Evolutionary conservation across 2,888 invertebrate species (phyloP).

Genomic region (Drosophila helvetica): DNA sequence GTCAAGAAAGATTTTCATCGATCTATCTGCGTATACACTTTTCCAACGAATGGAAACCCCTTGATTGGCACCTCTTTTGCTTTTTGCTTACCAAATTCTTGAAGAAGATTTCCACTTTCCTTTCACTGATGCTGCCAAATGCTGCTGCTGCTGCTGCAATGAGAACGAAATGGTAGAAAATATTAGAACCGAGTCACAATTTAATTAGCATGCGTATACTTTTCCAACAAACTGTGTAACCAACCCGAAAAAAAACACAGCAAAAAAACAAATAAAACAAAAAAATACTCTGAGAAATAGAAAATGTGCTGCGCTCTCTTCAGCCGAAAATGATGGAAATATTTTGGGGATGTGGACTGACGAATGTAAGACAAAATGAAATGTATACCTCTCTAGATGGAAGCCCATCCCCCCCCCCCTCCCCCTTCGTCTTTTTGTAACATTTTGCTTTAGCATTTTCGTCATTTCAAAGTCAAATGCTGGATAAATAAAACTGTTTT

Average conservation of each 20-base stretch:
- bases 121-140: background rate
- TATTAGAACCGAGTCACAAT: constrained; percentile 40
- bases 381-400: constrained; percentile 17
- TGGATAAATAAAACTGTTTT: constrained; percentile 49
- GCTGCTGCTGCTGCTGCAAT: background rate
- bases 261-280: background rate
- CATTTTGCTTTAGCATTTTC: constrained; percentile 41
- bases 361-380: constrained; percentile 39
- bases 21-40: too few relatives aligned
- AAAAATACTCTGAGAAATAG: constrained; percentile 7
- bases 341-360: constrained; percentile 31
- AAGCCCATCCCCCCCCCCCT: background rate
- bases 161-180: background rate
- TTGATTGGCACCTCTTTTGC: background rate
- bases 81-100: background rate
- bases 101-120: background rate
- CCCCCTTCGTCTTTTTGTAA: constrained; percentile 2
- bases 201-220: constrained; percentile 62
- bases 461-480: constrained; percentile 51
- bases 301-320: background rate
- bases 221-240: constrained; percentile 35
- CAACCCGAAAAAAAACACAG: background rate
- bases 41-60: too few relatives aligned
- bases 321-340: background rate
- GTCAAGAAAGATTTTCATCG: too few relatives aligned